A percentile compares a stretch with the other conserved stretches of the same genome.
phyloP scores from a whole-genome alignment of 2,113 vertebrate species.

The Lampris incognitus region DNA sequence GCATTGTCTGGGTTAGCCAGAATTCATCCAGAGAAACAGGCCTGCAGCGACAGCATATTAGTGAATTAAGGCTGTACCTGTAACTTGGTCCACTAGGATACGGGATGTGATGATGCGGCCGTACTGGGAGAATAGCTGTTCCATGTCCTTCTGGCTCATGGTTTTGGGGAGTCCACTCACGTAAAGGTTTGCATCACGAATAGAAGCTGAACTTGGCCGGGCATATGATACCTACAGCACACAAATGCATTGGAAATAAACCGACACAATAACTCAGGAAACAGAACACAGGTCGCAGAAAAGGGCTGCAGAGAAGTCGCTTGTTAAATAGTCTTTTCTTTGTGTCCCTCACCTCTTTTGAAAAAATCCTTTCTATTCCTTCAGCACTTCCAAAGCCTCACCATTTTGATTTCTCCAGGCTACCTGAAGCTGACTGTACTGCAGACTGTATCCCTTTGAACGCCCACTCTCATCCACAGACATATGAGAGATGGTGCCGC shows the following conservation, averaged over 20 bases:
- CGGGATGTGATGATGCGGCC: slow-evolving; percentile 97
- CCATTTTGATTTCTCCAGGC: slow-evolving; percentile 13
- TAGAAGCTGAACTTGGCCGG: slow-evolving; percentile 93
- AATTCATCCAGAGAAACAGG: background rate
- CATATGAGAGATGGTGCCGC: slow-evolving; percentile 27
- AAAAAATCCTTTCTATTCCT: slow-evolving; percentile 12
- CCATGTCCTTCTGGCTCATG: slow-evolving; percentile 98
- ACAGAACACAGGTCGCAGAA: background rate
- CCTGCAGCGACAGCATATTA: background rate
- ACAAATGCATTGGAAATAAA: slow-evolving; percentile 3
- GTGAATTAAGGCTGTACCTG: slow-evolving; percentile 84
- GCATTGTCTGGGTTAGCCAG: background rate
- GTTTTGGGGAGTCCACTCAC: slow-evolving; percentile 95
- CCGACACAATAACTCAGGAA: background rate
- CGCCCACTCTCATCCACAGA: slow-evolving; percentile 5
- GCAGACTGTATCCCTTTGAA: slow-evolving; percentile 50
- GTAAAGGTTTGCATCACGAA: slow-evolving; percentile 95
- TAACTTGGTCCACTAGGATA: slow-evolving; percentile 95
- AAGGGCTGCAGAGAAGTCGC: background rate
- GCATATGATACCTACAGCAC: slow-evolving; percentile 91
- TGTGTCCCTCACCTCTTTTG: background rate
- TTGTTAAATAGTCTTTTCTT: background rate
- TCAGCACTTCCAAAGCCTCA: slow-evolving; percentile 13
- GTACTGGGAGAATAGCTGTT: slow-evolving; percentile 95
- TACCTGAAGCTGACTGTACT: slow-evolving; percentile 14